Evolutionary conservation across 2,888 invertebrate species (phyloP), one percentile per base, ranked within the genome.

Genomic region (Plemyria rubiginata): DNA sequence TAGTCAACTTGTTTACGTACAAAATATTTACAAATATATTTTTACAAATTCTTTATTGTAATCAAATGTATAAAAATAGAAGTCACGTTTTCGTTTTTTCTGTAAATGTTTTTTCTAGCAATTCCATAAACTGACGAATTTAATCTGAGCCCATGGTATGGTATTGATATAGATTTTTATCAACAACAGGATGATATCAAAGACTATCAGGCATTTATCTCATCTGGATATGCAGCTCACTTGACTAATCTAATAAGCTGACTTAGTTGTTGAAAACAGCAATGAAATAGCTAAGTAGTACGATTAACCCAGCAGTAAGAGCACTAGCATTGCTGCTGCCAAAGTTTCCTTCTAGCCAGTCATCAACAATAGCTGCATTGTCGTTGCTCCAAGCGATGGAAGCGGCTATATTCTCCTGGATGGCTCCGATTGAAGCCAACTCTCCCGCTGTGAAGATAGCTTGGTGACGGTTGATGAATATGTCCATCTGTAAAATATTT

Each of bases 401-500:
- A 0, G 90, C 88, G 0, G 74, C 84, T 0, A 92, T 86, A 57
- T 90, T 90, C 54, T 88, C 89, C n/a, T 78, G 72, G 32, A 90
- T 90, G 6, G 81, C 86, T 0, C 66, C 80, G 1, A 90, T 76
- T 0, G 88, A 76, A 0, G 88, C 88, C 2, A 70, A 15, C 61
- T 92, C 92, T 11, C 84, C 90, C 0, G 89, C 88, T 0, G 88
- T 81, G 66, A 92, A 84, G 66, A 86, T 81, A 0, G 36, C 28
- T 16, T 79, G 66, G 62, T 92, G 81, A 0, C 77, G 79, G 0
- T 12, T 60, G 48, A 66, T 66, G 22, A 93, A 81, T 1, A 78
- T 68, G 0, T 81, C 75, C 13, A 91, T 78, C 91, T 92, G 52
- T 68, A 54, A 52, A 61, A 38, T 13, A 12, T 16, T 12, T 22